These are phyloP conservation scores for Alitta virens DNA, from an alignment of 2,888 invertebrate species.

Conservation along the genomic window DNA sequence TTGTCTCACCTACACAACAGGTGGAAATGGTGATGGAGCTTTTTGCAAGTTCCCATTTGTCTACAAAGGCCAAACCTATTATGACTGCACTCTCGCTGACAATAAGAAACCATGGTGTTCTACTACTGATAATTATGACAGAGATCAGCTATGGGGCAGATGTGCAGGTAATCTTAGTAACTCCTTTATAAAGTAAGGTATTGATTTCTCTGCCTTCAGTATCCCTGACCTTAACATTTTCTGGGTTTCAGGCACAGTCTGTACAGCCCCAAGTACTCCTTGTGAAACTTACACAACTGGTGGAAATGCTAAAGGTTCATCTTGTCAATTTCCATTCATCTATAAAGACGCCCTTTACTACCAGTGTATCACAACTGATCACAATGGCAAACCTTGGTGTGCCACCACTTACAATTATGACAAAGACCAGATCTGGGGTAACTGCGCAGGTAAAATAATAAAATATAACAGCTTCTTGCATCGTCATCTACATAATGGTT, in stretches of 20 bases:
- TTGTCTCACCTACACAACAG: neutral
- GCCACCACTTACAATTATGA: neutral
- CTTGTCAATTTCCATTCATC: neutral
- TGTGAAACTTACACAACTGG: neutral
- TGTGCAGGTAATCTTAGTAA: constrained; percentile 6
- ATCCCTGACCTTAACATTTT: too few relatives aligned
- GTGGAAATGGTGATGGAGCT: constrained; percentile 11
- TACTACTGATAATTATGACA: constrained; percentile 9
- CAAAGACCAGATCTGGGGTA: neutral
- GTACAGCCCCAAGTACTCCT: neutral
- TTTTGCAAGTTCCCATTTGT: constrained; percentile 13
- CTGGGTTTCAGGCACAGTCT: too few relatives aligned
- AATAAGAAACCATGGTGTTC: constrained; percentile 8
- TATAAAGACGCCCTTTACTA: neutral
- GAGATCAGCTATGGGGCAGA: constrained; percentile 4
- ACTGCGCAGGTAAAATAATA: too few relatives aligned
- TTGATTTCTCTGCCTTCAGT: too few relatives aligned
- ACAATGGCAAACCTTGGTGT: neutral
- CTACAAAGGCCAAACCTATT: constrained; percentile 1
- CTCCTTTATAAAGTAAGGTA: too few relatives aligned
- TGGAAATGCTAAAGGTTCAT: neutral
- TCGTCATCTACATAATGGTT: neutral
- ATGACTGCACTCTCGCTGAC: constrained; percentile 1
- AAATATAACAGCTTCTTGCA: too few relatives aligned
- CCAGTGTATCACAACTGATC: neutral